These are phyloP conservation scores for Bombylius discolor DNA, from an alignment of 2,888 invertebrate species.

Conservation along the genomic window DNA sequence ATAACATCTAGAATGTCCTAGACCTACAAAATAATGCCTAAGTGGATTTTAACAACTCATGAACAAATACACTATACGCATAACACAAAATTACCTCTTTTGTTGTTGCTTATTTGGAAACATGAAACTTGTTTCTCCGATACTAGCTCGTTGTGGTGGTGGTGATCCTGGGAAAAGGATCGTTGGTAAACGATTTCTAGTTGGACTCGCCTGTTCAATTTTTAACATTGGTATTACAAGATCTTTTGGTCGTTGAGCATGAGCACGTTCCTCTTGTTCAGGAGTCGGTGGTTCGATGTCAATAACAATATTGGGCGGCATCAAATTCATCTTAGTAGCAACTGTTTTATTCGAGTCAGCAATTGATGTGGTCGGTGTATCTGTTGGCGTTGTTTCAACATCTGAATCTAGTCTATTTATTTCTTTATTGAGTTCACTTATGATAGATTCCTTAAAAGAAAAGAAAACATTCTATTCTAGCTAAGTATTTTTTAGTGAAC, in stretches of 20 bases:
- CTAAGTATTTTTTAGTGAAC: background rate
- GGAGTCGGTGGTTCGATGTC: slow-evolving; percentile 26
- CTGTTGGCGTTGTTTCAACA: slow-evolving; percentile 20
- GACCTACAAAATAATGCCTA: background rate
- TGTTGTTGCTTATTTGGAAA: slow-evolving; percentile 39
- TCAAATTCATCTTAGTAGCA: background rate
- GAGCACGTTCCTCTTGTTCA: slow-evolving; percentile 18
- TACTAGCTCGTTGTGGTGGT: slow-evolving; percentile 40
- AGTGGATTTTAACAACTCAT: background rate
- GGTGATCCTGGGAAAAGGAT: slow-evolving; percentile 43
- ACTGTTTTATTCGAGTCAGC: slow-evolving; percentile 17
- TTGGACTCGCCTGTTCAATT: slow-evolving; percentile 57
- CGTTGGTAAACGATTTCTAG: slow-evolving; percentile 37
- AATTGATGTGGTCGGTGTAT: slow-evolving; percentile 20
- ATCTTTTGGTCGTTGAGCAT: slow-evolving; percentile 32
- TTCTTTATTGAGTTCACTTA: slow-evolving; percentile 10
- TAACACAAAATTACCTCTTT: slow-evolving; percentile 24
- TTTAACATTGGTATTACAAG: slow-evolving; percentile 51
- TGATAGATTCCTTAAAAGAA: background rate
- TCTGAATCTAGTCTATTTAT: slow-evolving; percentile 17
- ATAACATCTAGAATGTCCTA: background rate
- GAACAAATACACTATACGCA: background rate
- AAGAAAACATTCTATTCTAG: background rate
- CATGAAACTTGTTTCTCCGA: slow-evolving; percentile 32
- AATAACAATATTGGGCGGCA: slow-evolving; percentile 20